Base-by-base conservation (phyloP, 2,113 vertebrate species). In the Microtus oregoni region DNA sequence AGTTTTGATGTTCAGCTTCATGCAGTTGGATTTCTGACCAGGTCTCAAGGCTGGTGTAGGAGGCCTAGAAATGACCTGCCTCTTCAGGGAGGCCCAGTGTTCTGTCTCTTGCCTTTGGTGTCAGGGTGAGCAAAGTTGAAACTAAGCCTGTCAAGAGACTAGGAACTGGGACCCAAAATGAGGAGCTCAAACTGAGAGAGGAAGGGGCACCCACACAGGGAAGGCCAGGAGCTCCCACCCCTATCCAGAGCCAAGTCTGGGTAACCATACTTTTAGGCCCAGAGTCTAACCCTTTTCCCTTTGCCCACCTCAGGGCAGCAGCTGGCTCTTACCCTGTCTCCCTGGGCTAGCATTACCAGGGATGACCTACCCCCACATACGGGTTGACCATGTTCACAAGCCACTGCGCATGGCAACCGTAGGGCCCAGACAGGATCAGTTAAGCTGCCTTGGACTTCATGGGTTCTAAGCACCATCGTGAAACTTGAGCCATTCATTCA, bases 71-170 rank as follows among this genome's bases (percentile, higher is more conserved):
- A 13, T 28, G n/a, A 82, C 50, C 1, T 30, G 58, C 76, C 61
- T 93, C 68, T 22, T 73, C 26, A 19, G 41, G 26, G 77, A 89
- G 73, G 22, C 35, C 26, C 68, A 70, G 50, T 52, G 19, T 58
- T 58, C 72, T 95, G 20, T 58, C 24, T 82, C 63, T 47, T 75
- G 38, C 67, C 35, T n/a, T 22, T 6, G 6, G 28, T 9, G n/a
- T 38, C 72, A 91, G n/a, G 72, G 67, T 75, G 86, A 97, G 90
- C 76, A 89, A 97, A 68, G 81, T 73, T 96, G 95, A 96, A 96
- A 96, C 81, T 30, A 32, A 73, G 70, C 77, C 17, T 1, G 58
- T 63, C 17, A 4, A 61, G 28, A 55, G 58, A 97, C 44, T 35
- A 86, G 95, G 95, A 98, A 97, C 86, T 0, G 0, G 68, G 47